Percentiles rank a stretch among this genome's conserved stretches.
phyloP scores from a whole-genome alignment of 2,888 invertebrate genomes.

The Actias luna region DNA sequence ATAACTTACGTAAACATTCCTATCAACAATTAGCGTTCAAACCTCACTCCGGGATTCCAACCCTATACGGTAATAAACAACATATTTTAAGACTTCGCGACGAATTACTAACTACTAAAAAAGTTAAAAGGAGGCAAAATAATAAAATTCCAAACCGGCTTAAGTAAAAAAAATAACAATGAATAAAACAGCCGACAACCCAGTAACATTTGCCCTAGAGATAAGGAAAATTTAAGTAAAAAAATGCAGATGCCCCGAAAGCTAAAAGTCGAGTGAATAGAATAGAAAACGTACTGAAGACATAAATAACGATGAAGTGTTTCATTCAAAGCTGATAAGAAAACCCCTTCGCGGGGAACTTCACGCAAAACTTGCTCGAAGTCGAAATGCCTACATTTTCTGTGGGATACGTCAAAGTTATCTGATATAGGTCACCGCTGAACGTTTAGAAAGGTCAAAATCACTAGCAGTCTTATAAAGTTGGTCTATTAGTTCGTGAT shows the following conservation, averaged over 20 bases:
- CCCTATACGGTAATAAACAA: not conserved
- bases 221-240: slow-evolving; percentile 45
- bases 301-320: slow-evolving; percentile 75
- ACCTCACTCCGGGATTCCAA: not conserved
- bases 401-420: slow-evolving; percentile 67
- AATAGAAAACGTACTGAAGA: slow-evolving; percentile 44
- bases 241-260: slow-evolving; percentile 41
- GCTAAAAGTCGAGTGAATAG: slow-evolving; percentile 35
- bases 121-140: not conserved
- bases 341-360: slow-evolving; percentile 49
- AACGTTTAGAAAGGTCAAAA: slow-evolving; percentile 61
- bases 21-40: not conserved
- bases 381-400: slow-evolving; percentile 40
- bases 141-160: slow-evolving; percentile 19
- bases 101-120: not conserved
- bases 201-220: slow-evolving; percentile 38
- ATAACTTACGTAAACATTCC: not conserved
- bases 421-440: slow-evolving; percentile 65
- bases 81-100: not conserved
- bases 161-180: slow-evolving; percentile 32
- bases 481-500: slow-evolving; percentile 57
- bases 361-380: slow-evolving; percentile 52
- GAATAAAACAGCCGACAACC: slow-evolving; percentile 40
- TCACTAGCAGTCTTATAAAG: slow-evolving; percentile 60
- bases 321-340: slow-evolving; percentile 66